Base-by-base conservation (phyloP, 2,888 invertebrate species). In the Ceramica pisi region DNA sequence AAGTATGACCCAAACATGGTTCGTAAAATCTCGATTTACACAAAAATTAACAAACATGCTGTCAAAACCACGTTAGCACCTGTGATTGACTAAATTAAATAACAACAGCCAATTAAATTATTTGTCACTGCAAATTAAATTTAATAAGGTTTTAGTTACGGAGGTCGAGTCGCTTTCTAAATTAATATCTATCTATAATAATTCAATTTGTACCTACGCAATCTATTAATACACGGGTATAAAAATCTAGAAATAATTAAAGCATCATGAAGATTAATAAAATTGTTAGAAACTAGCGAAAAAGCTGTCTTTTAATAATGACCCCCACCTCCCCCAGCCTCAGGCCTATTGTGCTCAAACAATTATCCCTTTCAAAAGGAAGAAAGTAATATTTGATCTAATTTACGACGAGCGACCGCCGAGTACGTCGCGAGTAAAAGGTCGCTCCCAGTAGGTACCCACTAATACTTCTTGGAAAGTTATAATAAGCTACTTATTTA, bases 321-420 rank as follows among this genome's bases (percentile, higher is more conserved):
- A 41, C 21, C 23, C n/a, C 14, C 31, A 26, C 14, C 48, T 23
- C n/a, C 19, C 31, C 26, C 21, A 8, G 10, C 14, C 46, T 44
- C 41, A 59, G 21, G 23, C 26, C 56, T 75, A 66, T 70, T 75
- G 62, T 71, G 62, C 61, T 67, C 64, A 71, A 65, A 75, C 65
- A 72, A 69, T 77, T 70, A 73, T 77, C 63, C 61, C 21, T 64
- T 72, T 67, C 53, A 61, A 67, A 67, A 68, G 61, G 48, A 67
- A 67, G 48, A 67, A 73, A 57, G 53, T 71, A 80, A 68, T 71
- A 75, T 80, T 76, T 80, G 65, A 80, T 67, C 56, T 68, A 75
- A 66, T 70, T 70, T 75, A 67, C 35, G 57, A 73, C 44, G 44
- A 26, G 21, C 10, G 46, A 46, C 53, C 31, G 26, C 23, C 46